A percentile compares a stretch with the other conserved stretches of the same genome.
Evolutionary conservation across 2,113 vertebrate genomes (phyloP).

Genomic region (Platycercus adscitus): DNA sequence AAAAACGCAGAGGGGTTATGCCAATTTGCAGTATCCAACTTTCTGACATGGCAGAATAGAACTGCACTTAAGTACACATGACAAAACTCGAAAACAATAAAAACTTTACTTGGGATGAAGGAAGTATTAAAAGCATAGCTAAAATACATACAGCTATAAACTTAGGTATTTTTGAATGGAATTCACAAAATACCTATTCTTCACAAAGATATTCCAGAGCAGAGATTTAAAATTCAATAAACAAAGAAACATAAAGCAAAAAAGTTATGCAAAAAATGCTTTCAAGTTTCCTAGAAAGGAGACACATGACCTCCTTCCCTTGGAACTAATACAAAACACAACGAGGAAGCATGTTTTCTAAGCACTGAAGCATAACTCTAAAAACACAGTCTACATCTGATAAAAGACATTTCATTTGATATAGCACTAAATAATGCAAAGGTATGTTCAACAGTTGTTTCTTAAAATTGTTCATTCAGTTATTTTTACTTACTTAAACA

Average conservation of each 20-base stretch:
- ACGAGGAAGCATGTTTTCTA: not conserved
- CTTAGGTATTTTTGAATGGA: not conserved
- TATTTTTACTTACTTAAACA: not conserved
- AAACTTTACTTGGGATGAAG: not conserved
- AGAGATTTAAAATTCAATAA: not conserved
- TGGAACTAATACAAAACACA: not conserved
- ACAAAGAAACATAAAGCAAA: not conserved
- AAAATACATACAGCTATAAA: not conserved
- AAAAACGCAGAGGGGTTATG: not conserved
- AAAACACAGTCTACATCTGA: not conserved
- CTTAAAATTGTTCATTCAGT: not conserved
- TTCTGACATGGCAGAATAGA: not conserved
- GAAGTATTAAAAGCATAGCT: not conserved
- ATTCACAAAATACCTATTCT: not conserved
- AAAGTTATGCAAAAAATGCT: not conserved
- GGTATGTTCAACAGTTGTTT: not conserved
- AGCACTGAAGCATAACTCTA: not conserved
- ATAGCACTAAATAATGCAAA: not conserved
- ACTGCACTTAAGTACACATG: not conserved
- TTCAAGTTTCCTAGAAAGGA: not conserved
- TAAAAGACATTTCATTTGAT: not conserved
- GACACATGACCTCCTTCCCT: not conserved
- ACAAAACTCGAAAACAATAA: not conserved
- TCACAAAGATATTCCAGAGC: not conserved
- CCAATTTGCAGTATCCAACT: not conserved